These are phyloP conservation scores for Orchesellides sinensis DNA, from an alignment of 2,888 invertebrate species.

Conservation along the genomic window DNA sequence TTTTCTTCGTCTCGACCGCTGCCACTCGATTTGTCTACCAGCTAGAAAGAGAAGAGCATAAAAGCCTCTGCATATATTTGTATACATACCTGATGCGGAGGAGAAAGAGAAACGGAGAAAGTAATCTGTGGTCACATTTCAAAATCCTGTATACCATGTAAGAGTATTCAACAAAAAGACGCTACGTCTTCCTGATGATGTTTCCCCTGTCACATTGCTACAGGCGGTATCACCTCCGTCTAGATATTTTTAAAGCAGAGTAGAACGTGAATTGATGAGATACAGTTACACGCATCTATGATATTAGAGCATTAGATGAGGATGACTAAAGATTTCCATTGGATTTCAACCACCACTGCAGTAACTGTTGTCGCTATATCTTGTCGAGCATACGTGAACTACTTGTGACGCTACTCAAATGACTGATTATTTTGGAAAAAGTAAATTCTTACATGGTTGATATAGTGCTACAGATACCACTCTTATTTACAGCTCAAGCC, in stretches of 20 bases:
- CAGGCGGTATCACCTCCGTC: no score
- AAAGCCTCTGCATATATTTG: no score
- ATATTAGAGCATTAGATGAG: no score
- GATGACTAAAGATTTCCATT: constrained; percentile 3
- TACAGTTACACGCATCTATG: no score
- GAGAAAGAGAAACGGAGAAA: constrained; percentile 19
- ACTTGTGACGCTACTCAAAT: constrained; percentile 40
- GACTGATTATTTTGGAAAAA: constrained; percentile 48
- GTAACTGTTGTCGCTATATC: no score
- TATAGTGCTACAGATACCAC: no score
- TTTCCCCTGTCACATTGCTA: no score
- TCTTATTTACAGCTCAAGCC: no score
- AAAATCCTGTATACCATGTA: constrained; percentile 20
- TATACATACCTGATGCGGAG: neutral
- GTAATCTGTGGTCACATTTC: constrained; percentile 54
- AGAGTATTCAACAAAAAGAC: constrained; percentile 12
- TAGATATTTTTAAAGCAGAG: no score
- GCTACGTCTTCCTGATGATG: neutral
- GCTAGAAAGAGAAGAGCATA: no score
- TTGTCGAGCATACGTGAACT: constrained; percentile 38
- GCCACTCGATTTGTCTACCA: constrained; percentile 23
- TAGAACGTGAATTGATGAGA: no score
- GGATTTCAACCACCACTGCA: no score
- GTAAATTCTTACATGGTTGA: constrained; percentile 23
- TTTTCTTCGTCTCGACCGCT: constrained; percentile 47